Evolutionary conservation across 2,888 invertebrate species (phyloP).

Genomic region (Thecocarcelia acutangulata): DNA sequence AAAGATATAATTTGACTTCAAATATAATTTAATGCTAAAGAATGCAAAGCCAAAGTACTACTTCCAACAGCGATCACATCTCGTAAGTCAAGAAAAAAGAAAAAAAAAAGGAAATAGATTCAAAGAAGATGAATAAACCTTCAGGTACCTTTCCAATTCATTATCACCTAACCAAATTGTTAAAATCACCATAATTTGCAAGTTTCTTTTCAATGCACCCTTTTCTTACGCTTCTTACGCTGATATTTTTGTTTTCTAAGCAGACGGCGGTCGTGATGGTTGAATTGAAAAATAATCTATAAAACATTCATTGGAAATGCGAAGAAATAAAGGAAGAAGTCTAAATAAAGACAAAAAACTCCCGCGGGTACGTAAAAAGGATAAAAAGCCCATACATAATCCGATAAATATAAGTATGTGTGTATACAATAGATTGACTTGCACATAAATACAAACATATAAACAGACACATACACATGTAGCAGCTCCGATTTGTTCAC

Average conservation of each 20-base stretch:
- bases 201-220: slow-evolving; percentile 57
- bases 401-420: slow-evolving; percentile 11
- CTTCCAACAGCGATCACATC: neutral
- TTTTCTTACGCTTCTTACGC: neutral
- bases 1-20: slow-evolving; percentile 31
- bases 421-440: slow-evolving; percentile 9
- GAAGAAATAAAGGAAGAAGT: slow-evolving; percentile 46
- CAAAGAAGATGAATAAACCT: slow-evolving; percentile 27
- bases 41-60: neutral
- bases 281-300: slow-evolving; percentile 67
- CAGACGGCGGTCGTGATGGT: slow-evolving; percentile 54
- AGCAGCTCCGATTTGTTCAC: neutral
- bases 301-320: slow-evolving; percentile 46
- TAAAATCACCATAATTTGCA: slow-evolving; percentile 69
- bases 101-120: neutral
- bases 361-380: slow-evolving; percentile 63
- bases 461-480: neutral
- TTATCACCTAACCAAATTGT: slow-evolving; percentile 66
- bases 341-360: slow-evolving; percentile 60
- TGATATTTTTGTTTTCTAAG: slow-evolving; percentile 14
- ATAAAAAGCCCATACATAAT: slow-evolving; percentile 54
- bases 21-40: slow-evolving; percentile 8
- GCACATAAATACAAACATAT: slow-evolving; percentile 9
- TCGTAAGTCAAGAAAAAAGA: neutral
- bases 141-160: slow-evolving; percentile 63